Evolutionary conservation across 2,797 vertebrate species (phyloP).

Genomic region (Podarcis lilfordi): DNA sequence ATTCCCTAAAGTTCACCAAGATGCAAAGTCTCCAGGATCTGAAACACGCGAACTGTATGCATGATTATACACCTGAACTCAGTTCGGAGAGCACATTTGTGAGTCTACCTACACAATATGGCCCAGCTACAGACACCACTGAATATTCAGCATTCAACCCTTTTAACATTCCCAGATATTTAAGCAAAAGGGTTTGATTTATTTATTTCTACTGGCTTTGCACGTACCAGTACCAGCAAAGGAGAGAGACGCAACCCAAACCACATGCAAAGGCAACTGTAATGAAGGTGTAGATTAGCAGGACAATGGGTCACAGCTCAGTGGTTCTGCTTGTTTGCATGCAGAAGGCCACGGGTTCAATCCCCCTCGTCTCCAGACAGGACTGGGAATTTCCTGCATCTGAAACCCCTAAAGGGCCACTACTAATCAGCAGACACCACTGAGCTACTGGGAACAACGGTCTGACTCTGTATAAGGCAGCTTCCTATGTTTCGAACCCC

Average conservation of each 20-base stretch:
- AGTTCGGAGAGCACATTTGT: conserved; percentile 2
- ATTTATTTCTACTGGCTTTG: not conserved
- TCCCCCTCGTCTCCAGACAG: no score
- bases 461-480: no score
- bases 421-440: no score
- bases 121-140: not conserved
- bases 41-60: not conserved
- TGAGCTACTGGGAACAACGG: no score
- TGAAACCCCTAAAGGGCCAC: no score
- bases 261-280: not conserved
- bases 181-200: not conserved
- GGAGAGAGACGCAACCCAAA: not conserved
- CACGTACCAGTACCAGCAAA: not conserved
- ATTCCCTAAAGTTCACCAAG: no score
- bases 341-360: no score
- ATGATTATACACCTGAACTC: not conserved
- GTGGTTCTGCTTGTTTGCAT: no score
- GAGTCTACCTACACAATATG: not conserved
- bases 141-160: not conserved
- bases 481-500: no score
- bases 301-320: no score
- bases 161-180: not conserved
- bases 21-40: not conserved
- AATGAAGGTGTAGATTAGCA: not conserved
- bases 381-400: no score